Conservation (phyloP, 1,140 invertebrate genomes). For the Phortica variegata region DNA sequence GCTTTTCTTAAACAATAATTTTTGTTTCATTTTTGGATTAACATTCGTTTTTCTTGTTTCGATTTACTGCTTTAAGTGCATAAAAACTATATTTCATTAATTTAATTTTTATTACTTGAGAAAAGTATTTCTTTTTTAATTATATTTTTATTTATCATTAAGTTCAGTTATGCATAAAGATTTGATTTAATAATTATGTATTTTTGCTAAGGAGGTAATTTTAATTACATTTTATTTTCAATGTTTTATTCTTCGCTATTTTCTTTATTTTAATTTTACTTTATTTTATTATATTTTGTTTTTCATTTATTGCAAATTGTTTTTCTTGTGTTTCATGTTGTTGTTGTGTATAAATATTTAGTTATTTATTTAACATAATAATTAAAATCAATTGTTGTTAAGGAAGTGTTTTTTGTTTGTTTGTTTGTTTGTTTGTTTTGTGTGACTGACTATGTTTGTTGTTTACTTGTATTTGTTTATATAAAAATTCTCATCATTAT, state of each 20-base stretch:
- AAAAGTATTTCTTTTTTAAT: conserved; percentile 23
- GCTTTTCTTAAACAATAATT: conserved; percentile 3
- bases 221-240: conserved; percentile 43
- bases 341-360: too few relatives aligned
- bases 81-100: conserved; percentile 34
- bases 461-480: conserved; percentile 3
- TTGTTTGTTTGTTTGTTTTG: conserved; percentile 1
- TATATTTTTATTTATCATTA: conserved; percentile 11
- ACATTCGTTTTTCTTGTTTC: conserved; percentile 17
- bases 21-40: conserved; percentile 6
- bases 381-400: too few relatives aligned
- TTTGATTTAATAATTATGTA: conserved; percentile 30
- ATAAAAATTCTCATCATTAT: conserved; percentile 5
- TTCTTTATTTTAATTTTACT: neutral
- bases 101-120: conserved; percentile 20
- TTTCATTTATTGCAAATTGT: conserved; percentile 33
- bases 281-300: conserved; percentile 23
- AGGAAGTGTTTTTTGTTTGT: conserved; percentile 19
- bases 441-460: conserved; percentile 32
- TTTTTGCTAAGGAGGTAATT: conserved; percentile 54
- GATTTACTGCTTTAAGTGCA: conserved; percentile 23
- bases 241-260: neutral
- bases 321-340: too few relatives aligned
- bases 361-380: too few relatives aligned
- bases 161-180: neutral